phyloP scores from a whole-genome alignment of 2,888 invertebrate genomes.

The Sphaerophoria taeniata region DNA sequence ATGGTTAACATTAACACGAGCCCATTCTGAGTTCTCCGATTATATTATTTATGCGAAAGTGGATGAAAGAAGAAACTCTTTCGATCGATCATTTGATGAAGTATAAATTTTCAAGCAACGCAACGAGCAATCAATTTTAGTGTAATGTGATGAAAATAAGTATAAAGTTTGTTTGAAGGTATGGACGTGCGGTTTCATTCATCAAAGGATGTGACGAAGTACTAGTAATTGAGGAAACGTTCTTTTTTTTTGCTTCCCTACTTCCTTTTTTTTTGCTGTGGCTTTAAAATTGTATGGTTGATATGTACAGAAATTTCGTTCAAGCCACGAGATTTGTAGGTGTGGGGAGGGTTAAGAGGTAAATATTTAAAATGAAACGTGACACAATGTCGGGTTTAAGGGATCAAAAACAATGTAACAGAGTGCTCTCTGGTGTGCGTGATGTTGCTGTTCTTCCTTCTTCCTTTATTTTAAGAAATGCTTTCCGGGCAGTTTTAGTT shows the following conservation, averaged over 20 bases:
- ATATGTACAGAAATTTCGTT: slow-evolving; percentile 5
- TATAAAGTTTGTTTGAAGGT: slow-evolving; percentile 9
- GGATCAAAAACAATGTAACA: slow-evolving; percentile 5
- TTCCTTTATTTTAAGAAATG: slow-evolving; percentile 21
- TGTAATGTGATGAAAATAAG: slow-evolving; percentile 35
- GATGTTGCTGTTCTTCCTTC: slow-evolving; percentile 13
- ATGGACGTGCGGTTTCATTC: slow-evolving; percentile 65
- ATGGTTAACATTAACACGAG: slow-evolving; percentile 46
- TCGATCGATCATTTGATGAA: slow-evolving; percentile 55
- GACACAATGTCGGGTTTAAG: slow-evolving; percentile 38
- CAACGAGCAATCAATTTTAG: slow-evolving; percentile 51
- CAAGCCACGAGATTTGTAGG: not conserved
- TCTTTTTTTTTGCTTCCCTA: not conserved
- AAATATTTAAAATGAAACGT: slow-evolving; percentile 43
- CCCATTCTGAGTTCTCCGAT: not conserved
- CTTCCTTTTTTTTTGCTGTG: not conserved
- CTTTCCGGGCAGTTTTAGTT: slow-evolving; percentile 9
- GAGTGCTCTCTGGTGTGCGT: not conserved
- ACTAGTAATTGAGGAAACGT: slow-evolving; percentile 26
- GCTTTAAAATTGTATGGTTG: slow-evolving; percentile 13
- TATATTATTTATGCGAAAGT: not conserved
- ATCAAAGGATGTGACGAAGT: slow-evolving; percentile 58
- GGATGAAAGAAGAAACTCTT: slow-evolving; percentile 33
- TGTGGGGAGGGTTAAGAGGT: slow-evolving; percentile 13
- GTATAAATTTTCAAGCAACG: not conserved